Evolutionary conservation across 2,113 vertebrate species (phyloP).

Genomic region (Panthera leo): DNA sequence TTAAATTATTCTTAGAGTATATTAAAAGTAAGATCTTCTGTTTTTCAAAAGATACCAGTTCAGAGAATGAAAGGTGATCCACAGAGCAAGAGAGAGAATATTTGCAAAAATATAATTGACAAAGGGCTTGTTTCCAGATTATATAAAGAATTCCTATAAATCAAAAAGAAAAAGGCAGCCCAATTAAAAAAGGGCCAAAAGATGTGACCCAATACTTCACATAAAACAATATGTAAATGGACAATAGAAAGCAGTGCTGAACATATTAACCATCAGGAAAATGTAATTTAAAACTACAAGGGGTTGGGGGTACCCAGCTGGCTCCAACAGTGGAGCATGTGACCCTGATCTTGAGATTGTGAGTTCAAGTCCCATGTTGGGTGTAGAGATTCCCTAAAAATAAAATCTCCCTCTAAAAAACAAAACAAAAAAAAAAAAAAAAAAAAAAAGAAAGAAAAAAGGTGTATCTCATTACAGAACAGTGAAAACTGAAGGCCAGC

Average conservation of each 20-base stretch:
- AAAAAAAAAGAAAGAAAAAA: fast-evolving
- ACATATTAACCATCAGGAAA: not conserved
- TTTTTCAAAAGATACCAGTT: not conserved
- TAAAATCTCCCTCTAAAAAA: not conserved
- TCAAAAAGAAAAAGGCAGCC: not conserved
- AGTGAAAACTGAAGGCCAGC: not conserved
- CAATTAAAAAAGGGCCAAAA: not conserved
- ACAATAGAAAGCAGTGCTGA: not conserved
- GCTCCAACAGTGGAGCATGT: not conserved
- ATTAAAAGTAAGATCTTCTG: not conserved
- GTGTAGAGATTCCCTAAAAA: not conserved
- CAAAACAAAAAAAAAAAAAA: too few species aligned
- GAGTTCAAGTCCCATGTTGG: not conserved
- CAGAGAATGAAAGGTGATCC: not conserved
- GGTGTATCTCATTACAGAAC: not conserved
- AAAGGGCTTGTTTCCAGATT: not conserved
- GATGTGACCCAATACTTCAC: not conserved
- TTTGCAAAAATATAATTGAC: not conserved
- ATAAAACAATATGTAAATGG: not conserved
- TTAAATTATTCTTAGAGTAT: not conserved
- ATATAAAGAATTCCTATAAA: not conserved
- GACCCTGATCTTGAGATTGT: not conserved
- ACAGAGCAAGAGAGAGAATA: not conserved
- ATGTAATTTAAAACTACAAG: not conserved
- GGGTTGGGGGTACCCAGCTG: not conserved